phyloP scores from a whole-genome alignment of 2,888 invertebrate species.

The Hirtodrosophila confusa region DNA sequence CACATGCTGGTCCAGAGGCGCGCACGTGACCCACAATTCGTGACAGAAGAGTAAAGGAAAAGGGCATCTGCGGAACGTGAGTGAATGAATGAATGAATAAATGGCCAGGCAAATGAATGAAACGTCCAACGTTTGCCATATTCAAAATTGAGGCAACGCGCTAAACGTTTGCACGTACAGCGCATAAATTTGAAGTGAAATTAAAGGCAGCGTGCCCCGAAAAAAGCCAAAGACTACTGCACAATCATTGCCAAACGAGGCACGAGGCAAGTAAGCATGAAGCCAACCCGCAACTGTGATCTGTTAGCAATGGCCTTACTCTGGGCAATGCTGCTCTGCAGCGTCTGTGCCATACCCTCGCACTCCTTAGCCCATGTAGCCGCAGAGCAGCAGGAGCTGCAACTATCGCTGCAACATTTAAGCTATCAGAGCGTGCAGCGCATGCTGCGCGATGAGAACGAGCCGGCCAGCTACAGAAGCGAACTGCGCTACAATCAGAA shows the following conservation, averaged over 20 bases:
- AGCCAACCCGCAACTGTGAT: constrained; percentile 48
- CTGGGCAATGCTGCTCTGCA: constrained; percentile 20
- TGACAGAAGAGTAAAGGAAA: constrained; percentile 5
- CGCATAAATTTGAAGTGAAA: constrained; percentile 79
- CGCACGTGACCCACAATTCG: constrained; percentile 60
- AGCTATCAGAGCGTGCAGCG: constrained; percentile 82
- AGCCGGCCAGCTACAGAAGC: constrained; percentile 72
- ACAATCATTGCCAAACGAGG: constrained; percentile 18
- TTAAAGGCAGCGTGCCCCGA: constrained; percentile 43
- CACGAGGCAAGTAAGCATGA: constrained; percentile 23
- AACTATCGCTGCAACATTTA: constrained; percentile 65
- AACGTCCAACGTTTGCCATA: constrained; percentile 54
- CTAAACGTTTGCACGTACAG: constrained; percentile 74
- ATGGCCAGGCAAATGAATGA: constrained; percentile 54
- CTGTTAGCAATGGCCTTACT: constrained; percentile 23
- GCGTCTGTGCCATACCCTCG: constrained; percentile 18
- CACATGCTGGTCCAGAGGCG: constrained; percentile 70
- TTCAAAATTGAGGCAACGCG: constrained; percentile 62
- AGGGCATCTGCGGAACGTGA: constrained; percentile 43
- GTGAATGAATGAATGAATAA: constrained; percentile 58
- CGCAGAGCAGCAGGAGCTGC: constrained; percentile 65
- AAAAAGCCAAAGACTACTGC: constrained; percentile 15
- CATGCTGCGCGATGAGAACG: constrained; percentile 82
- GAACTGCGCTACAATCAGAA: constrained; percentile 72
- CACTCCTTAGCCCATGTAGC: constrained; percentile 47